Evolutionary conservation across 1,140 invertebrate species (phyloP).

Genomic region (Trichogramma pretiosum): DNA sequence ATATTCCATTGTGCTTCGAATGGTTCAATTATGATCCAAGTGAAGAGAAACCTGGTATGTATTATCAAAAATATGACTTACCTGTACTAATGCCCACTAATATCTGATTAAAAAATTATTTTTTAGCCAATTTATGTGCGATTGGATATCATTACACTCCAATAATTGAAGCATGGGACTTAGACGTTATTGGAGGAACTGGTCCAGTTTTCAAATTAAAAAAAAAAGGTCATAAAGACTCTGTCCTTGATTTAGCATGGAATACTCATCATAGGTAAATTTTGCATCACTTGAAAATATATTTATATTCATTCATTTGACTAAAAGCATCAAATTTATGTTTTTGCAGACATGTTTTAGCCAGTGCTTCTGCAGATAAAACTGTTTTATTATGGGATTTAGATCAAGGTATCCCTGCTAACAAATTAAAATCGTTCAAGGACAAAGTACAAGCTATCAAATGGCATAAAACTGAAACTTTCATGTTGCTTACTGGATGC

Average conservation of each 20-base stretch:
- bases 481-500: constrained; percentile 71
- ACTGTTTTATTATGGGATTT: constrained; percentile 91
- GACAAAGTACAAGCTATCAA: constrained; percentile 78
- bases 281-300: constrained; percentile 7
- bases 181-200: constrained; percentile 83
- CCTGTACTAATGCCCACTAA: not conserved
- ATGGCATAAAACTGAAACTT: constrained; percentile 78
- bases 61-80: not conserved
- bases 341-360: constrained; percentile 68
- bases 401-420: constrained; percentile 63
- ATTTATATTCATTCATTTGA: constrained; percentile 18
- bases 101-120: not conserved
- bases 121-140: constrained; percentile 75
- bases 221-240: constrained; percentile 78
- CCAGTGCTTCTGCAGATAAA: constrained; percentile 84
- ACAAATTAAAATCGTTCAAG: constrained; percentile 62
- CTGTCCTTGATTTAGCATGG: constrained; percentile 87
- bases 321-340: constrained; percentile 13
- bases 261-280: constrained; percentile 59
- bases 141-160: constrained; percentile 80
- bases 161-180: constrained; percentile 88
- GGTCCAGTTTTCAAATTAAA: constrained; percentile 79
- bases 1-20: constrained; percentile 84
- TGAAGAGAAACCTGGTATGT: constrained; percentile 55
- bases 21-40: constrained; percentile 80